Evolutionary conservation across 92 coral and sea anemone genomes (phyloP), one percentile per base, ranked within the genome.

Genomic region (Porites rus): DNA sequence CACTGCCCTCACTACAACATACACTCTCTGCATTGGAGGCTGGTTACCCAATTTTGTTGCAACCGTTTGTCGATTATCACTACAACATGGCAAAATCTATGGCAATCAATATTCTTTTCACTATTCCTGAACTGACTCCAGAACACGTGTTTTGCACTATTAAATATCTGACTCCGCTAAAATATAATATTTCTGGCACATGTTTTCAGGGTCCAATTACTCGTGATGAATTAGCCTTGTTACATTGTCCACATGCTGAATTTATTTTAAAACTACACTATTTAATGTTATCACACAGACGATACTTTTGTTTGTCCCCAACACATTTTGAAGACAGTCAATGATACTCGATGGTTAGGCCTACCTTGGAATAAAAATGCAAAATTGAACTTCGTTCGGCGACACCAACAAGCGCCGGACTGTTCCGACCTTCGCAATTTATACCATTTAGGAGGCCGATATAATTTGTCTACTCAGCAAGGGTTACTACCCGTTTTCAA

Each of bases 141-240:
- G 66, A n/a, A 0, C 10, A 58, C 20, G 21, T 67, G 8, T 51
- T 54, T 31, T 84, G 92, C 78, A 71, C 84, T 3, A 24, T 88
- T 24, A 92, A 92, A 76, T 85, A 84, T 38, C 38, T 92, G 20
- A 20, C 79, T 8, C 94, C 94, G 8, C 8, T 88, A 0, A 92
- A 88, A 20, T 88, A 86, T 51, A 88, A 92, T 21, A 66, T 92
- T 21, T 92, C 94, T 0, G 89, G 89, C 10, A 65, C 85, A n/a
- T 92, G 94, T n/a, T 88, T 79, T 24, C 76, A 69, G 1, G 92
- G 94, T 18, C 94, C 92, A 10, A 79, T 92, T 3, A 50, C 43
- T 13, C 80, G 75, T 12, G 78, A 78, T 11, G 62, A 91, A 17
- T 69, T 91, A 38, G 89, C 85, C 14, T 54, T 89, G 46, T n/a